Evolutionary conservation across 2,888 invertebrate species (phyloP), one percentile per base, ranked within the genome.

Genomic region (Craniophora ligustri): DNA sequence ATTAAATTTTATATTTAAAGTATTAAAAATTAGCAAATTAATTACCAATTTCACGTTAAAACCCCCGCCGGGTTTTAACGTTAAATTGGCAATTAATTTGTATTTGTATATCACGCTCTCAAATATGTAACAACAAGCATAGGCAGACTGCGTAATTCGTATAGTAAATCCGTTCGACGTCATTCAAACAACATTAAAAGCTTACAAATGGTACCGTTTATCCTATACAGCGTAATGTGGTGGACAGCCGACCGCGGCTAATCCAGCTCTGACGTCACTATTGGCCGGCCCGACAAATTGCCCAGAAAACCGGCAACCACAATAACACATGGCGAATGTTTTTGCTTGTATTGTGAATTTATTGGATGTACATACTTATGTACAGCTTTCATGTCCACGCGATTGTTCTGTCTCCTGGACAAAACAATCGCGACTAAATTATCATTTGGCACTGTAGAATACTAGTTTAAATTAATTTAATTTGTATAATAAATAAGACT

Each of bases 211-310:
- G 28, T 48, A 28, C 21, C 49, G 42, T 64, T 58, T 59, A 53
- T 47, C 67, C 48, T 31, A 34, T 46, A 50, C 54, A 45, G 34
- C 36, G 54, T 48, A 63, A 67, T 72, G 64, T 34, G 59, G 69
- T 36, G 36, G 50, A 57, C 50, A 47, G 34, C 2, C 53, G 41
- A 72, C 64, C 68, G 48, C 53, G 59, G 41, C 53, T 69, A 63
- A 69, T 67, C 68, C 59, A 31, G 8, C 36, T 19, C 16, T 71
- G 45, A 67, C 59, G 68, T 55, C 64, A 54, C 49, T 40, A 55
- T 48, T 47, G 41, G 45, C 57, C 8, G 11, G 42, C 34, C 44
- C 32, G 39, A 55, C 53, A 72, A 67, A 67, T 72, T 67, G 50
- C 30, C 64, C 46, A 63, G 63, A 64, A 64, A 67, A 55, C 48